Percentiles rank a stretch among this genome's conserved stretches.
Conservation (phyloP, 1,140 invertebrate species). For the Drosophila ambigua region DNA sequence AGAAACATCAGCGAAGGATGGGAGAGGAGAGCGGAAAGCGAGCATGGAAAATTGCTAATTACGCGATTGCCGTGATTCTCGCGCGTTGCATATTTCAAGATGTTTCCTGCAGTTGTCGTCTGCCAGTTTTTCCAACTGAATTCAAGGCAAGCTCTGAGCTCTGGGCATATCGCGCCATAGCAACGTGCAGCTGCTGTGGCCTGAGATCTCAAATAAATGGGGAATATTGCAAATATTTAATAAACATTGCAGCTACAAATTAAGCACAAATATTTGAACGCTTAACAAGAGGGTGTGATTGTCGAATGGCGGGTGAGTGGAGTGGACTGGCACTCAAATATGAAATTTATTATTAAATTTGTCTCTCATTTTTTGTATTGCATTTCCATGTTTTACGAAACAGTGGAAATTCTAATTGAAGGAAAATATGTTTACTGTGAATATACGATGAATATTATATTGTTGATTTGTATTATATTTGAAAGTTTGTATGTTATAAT, state of each 20-base stretch:
- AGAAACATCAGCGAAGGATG: background rate
- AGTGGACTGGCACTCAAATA: conserved; percentile 1
- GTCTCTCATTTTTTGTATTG: too few species aligned
- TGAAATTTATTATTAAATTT: conserved; percentile 25
- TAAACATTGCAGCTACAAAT: conserved; percentile 65
- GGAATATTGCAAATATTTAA: conserved; percentile 75
- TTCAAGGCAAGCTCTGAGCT: background rate
- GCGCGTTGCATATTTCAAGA: conserved; percentile 51
- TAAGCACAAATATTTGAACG: conserved; percentile 64
- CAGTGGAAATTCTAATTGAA: too few species aligned
- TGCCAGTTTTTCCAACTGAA: conserved; percentile 30
- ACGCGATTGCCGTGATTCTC: conserved; percentile 56
- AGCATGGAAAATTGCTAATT: conserved; percentile 58
- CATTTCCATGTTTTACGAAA: too few species aligned
- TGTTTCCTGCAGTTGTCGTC: conserved; percentile 41
- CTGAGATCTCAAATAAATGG: background rate
- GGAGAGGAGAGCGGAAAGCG: conserved; percentile 18
- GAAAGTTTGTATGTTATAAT: too few species aligned
- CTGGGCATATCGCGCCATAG: too few species aligned
- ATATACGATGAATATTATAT: too few species aligned
- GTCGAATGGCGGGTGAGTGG: background rate
- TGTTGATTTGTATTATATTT: too few species aligned
- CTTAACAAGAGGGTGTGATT: background rate
- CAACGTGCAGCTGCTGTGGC: background rate
- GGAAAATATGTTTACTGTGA: too few species aligned